Conservation (phyloP, 2,797 vertebrate species). For the Pangasius larnaudii region DNA sequence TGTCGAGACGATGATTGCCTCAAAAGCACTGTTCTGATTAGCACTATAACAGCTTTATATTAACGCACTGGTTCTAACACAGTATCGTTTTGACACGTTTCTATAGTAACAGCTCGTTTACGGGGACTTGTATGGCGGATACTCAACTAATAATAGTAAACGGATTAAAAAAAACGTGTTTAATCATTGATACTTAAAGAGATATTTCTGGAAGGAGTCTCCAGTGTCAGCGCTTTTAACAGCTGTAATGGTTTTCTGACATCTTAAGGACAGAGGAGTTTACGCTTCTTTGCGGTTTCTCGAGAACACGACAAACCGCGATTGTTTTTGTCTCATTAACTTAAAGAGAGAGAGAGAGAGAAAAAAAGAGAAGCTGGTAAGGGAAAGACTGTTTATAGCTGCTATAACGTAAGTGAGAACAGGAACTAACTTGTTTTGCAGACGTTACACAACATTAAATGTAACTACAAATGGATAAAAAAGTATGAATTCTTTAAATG, state of each 20-base stretch:
- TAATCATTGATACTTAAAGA: not conserved
- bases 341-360: not conserved
- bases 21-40: not conserved
- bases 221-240: not conserved
- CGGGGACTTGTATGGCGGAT: rapidly evolving
- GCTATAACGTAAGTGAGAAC: not conserved
- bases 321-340: not conserved
- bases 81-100: not conserved
- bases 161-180: not conserved
- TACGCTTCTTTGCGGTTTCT: not conserved
- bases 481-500: not conserved
- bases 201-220: not conserved
- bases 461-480: not conserved
- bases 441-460: not conserved
- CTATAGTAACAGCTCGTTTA: not conserved
- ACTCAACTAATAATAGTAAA: not conserved
- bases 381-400: not conserved
- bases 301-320: not conserved
- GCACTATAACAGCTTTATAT: not conserved
- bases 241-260: too few relatives aligned
- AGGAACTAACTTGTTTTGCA: not conserved
- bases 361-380: too few relatives aligned
- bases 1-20: too few relatives aligned
- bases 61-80: not conserved
- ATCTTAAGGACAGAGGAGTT: not conserved